These are phyloP conservation scores for Tapera naevia DNA, from an alignment of 2,797 vertebrate genomes.

Conservation along the genomic window DNA sequence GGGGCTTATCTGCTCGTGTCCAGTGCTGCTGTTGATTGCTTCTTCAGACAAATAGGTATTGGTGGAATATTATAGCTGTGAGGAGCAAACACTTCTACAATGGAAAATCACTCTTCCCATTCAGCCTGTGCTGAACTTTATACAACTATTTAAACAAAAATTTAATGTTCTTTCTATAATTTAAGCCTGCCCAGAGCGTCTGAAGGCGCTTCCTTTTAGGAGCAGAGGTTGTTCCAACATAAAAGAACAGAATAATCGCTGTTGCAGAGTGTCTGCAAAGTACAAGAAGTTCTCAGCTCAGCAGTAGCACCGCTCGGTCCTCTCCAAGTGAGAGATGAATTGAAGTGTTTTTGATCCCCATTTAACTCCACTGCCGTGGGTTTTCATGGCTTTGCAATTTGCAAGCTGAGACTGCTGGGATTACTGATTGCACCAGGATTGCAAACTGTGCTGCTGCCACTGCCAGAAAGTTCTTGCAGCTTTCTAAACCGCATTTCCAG, in stretches of 20 bases:
- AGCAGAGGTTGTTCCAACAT: not conserved
- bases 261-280: conserved; percentile 7
- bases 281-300: conserved; percentile 8
- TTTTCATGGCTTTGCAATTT: not conserved
- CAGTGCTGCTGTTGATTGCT: not conserved
- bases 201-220: not conserved
- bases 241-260: not conserved
- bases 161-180: not conserved
- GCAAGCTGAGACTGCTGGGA: conserved; percentile 5
- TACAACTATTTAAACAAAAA: not conserved
- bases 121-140: not conserved
- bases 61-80: not conserved
- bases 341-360: not conserved
- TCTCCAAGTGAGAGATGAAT: not conserved
- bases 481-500: not conserved
- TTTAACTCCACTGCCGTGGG: not conserved
- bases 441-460: not conserved
- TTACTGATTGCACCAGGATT: not conserved
- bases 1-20: not conserved
- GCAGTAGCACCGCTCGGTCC: not conserved
- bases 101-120: not conserved
- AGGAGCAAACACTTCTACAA: not conserved
- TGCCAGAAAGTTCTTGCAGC: not conserved
- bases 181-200: not conserved
- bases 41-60: not conserved